phyloP scores from a whole-genome alignment of 1,140 invertebrate species.

The Pachyrhynchus sulphureomaculatus region DNA sequence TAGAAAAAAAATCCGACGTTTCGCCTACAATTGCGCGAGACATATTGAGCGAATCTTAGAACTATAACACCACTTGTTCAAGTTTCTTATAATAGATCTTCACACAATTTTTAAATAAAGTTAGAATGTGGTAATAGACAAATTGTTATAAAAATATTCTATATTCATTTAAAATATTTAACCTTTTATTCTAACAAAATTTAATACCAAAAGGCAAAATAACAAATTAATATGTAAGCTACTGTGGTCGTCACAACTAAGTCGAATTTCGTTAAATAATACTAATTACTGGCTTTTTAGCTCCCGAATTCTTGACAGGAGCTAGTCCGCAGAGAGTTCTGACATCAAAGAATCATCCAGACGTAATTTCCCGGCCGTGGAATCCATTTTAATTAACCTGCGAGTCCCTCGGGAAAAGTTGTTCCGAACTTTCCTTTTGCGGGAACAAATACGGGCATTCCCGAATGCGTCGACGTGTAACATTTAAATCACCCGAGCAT shows the following conservation, averaged over 20 bases:
- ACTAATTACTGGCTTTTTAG: conserved; percentile 21
- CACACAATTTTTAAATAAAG: no score
- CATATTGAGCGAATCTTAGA: no score
- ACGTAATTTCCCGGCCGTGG: conserved; percentile 21
- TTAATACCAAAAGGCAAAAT: no score
- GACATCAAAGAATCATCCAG: conserved; percentile 30
- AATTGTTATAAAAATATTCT: no score
- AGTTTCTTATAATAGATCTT: no score
- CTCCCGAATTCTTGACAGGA: conserved; percentile 11
- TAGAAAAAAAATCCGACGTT: no score
- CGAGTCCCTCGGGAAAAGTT: conserved; percentile 14
- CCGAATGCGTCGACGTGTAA: conserved; percentile 22
- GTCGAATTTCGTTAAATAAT: conserved; percentile 24
- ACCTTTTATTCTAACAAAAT: no score
- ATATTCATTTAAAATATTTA: no score
- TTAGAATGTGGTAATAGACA: no score
- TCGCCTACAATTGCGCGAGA: no score
- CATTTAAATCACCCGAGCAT: conserved; percentile 20
- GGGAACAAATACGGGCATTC: conserved; percentile 20
- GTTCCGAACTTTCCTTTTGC: conserved; percentile 25
- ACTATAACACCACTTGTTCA: no score
- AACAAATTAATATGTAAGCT: conserved; percentile 1
- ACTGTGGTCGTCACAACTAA: conserved; percentile 16
- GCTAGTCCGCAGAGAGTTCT: conserved; percentile 11
- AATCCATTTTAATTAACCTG: conserved; percentile 32